Conservation (phyloP, 2,888 invertebrate genomes). For the Cacoxenus indagator region DNA sequence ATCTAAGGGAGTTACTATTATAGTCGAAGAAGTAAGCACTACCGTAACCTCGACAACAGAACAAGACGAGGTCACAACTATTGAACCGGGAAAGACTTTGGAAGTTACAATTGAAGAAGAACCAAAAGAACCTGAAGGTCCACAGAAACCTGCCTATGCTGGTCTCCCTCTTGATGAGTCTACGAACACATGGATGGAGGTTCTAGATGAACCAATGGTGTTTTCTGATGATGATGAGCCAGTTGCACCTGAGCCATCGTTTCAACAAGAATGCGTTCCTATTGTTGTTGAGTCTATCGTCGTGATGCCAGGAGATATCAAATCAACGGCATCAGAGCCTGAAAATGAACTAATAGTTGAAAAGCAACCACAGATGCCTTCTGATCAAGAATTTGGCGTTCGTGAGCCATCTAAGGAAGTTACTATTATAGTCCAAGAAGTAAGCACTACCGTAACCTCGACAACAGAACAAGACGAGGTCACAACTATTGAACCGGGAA, state of each 20-base stretch:
- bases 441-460: background rate
- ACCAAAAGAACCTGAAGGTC: constrained; percentile 44
- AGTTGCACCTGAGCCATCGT: constrained; percentile 35
- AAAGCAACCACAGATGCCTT: no score
- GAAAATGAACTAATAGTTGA: constrained; percentile 6
- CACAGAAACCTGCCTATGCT: constrained; percentile 51
- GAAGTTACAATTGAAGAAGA: no score
- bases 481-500: constrained; percentile 19
- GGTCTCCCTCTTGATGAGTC: constrained; percentile 53
- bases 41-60: background rate
- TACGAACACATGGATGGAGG: constrained; percentile 61
- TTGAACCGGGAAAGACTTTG: constrained; percentile 14
- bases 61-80: background rate
- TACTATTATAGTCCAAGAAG: no score
- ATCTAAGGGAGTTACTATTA: no score
- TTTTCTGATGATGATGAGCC: constrained; percentile 53
- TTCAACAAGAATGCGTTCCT: background rate
- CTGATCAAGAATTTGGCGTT: no score
- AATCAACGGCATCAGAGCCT: background rate
- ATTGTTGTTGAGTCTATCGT: background rate
- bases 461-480: background rate
- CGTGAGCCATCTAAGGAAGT: no score
- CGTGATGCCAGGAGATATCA: background rate
- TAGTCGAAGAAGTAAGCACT: no score
- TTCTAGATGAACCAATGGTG: constrained; percentile 61